Evolutionary conservation across 2,888 invertebrate species (phyloP).

Genomic region (Unio delphinus): DNA sequence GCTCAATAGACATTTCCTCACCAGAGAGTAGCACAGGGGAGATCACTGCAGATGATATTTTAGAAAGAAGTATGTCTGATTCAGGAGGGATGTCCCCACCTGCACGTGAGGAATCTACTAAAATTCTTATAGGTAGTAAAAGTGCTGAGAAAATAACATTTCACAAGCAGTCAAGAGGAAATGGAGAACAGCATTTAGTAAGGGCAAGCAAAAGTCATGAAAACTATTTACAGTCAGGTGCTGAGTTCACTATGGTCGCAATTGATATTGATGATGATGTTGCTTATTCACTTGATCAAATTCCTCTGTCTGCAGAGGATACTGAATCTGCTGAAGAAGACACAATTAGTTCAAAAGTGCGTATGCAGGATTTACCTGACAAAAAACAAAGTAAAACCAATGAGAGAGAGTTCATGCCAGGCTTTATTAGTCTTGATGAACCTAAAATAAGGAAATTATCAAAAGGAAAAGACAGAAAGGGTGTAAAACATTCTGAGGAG

Average conservation of each 20-base stretch:
- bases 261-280: constrained; percentile 95
- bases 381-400: constrained; percentile 24
- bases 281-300: constrained; percentile 87
- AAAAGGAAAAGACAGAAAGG: background rate
- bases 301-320: constrained; percentile 30
- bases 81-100: constrained; percentile 39
- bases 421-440: constrained; percentile 62
- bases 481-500: background rate
- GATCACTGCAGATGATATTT: constrained; percentile 29
- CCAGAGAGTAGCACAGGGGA: constrained; percentile 27
- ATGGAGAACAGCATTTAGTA: constrained; percentile 76
- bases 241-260: constrained; percentile 85
- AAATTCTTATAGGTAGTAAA: constrained; percentile 44
- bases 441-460: constrained; percentile 32
- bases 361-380: constrained; percentile 27
- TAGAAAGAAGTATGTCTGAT: constrained; percentile 35
- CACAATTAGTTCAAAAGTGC: constrained; percentile 3
- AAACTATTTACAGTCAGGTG: constrained; percentile 87
- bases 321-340: constrained; percentile 22
- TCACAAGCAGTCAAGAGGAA: constrained; percentile 19
- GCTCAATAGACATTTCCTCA: constrained; percentile 37
- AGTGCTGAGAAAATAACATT: constrained; percentile 63
- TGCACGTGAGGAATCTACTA: constrained; percentile 19
- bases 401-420: constrained; percentile 63
- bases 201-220: constrained; percentile 89